Conservation (phyloP, 2,888 invertebrate species). For the Hemaris fuciformis region DNA sequence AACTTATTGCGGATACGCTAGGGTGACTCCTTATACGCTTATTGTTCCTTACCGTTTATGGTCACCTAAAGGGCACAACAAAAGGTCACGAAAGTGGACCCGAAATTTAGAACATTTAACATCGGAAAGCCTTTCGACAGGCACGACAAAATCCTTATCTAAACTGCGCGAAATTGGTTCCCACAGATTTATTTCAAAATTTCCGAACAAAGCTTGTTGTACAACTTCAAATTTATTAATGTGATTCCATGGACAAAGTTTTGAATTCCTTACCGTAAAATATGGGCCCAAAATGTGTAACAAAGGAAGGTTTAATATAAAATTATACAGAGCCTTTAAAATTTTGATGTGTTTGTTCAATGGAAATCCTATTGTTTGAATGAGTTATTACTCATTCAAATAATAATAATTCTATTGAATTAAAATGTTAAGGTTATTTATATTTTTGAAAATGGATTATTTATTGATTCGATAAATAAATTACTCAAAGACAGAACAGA, state of each 20-base stretch:
- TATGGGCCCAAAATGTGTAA: conserved; percentile 30
- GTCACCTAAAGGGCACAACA: conserved; percentile 70
- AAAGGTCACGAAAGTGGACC: conserved; percentile 60
- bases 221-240: conserved; percentile 40
- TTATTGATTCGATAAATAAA: too few species aligned
- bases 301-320: conserved; percentile 11
- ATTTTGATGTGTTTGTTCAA: not conserved
- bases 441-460: too few species aligned
- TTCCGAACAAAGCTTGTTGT: conserved; percentile 37
- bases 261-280: conserved; percentile 40
- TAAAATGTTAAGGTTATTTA: not conserved
- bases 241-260: conserved; percentile 37
- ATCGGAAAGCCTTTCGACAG: conserved; percentile 43
- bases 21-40: conserved; percentile 72
- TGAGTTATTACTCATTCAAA: too few species aligned
- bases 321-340: not conserved
- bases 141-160: conserved; percentile 41
- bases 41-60: conserved; percentile 79
- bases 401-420: too few species aligned
- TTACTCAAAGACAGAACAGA: not conserved
- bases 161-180: conserved; percentile 48
- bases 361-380: not conserved
- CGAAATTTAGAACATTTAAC: conserved; percentile 67
- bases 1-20: conserved; percentile 64
- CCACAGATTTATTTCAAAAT: conserved; percentile 52